phyloP scores from a whole-genome alignment of 2,797 vertebrate species.

The Manis javanica region DNA sequence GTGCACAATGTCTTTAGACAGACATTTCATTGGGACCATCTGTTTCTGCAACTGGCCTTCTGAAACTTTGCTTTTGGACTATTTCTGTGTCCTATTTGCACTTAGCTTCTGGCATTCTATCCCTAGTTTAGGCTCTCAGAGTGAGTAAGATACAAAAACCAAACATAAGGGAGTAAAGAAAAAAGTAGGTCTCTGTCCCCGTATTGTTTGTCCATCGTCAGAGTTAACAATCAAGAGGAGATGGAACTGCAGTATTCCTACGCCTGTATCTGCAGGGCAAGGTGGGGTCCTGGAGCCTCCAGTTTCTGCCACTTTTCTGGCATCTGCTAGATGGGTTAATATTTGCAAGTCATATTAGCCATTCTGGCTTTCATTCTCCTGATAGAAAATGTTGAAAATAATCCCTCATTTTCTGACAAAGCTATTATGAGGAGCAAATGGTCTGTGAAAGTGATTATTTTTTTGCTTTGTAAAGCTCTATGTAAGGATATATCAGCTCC shows the following conservation, averaged over 20 bases:
- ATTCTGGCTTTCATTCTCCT: slow-evolving; percentile 16
- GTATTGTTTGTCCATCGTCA: neutral
- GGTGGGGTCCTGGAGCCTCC: neutral
- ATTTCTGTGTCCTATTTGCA: slow-evolving; percentile 23
- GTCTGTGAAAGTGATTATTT: slow-evolving; percentile 56
- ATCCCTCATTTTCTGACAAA: slow-evolving; percentile 62
- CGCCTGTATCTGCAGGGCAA: neutral
- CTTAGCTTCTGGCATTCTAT: neutral
- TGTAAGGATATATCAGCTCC: slow-evolving; percentile 8
- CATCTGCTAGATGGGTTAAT: neutral
- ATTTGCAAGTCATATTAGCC: slow-evolving; percentile 25
- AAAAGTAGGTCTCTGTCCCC: neutral
- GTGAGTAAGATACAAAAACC: neutral
- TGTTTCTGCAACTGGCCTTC: slow-evolving; percentile 20
- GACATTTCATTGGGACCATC: neutral
- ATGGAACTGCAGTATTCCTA: neutral
- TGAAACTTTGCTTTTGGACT: neutral
- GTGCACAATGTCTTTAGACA: neutral
- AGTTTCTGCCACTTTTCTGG: neutral
- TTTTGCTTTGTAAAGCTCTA: slow-evolving; percentile 63
- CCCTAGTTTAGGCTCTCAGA: neutral
- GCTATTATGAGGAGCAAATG: slow-evolving; percentile 61
- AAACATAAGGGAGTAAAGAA: neutral
- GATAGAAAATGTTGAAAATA: neutral
- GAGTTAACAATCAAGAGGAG: neutral